These are phyloP conservation scores for Musca vetustissima DNA, from an alignment of 1,140 invertebrate genomes.

Conservation along the genomic window DNA sequence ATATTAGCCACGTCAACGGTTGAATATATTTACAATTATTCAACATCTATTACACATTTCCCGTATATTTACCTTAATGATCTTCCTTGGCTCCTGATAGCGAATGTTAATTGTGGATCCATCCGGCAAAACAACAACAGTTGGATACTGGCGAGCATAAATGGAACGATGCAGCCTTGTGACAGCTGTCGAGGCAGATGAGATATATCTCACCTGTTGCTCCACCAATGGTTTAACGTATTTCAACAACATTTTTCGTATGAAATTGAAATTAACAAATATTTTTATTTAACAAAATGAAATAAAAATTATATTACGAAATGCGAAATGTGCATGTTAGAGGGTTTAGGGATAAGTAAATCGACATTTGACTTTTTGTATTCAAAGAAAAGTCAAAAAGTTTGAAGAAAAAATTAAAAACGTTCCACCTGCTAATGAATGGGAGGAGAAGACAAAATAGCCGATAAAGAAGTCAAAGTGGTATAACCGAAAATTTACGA, in stretches of 20 bases:
- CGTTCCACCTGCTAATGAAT: no score
- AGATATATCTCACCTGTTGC: constrained; percentile 40
- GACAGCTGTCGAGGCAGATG: constrained; percentile 62
- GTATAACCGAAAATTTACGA: no score
- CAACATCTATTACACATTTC: no score
- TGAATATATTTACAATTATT: no score
- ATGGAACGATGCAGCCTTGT: constrained; percentile 69
- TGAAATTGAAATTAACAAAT: background rate
- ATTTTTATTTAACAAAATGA: background rate
- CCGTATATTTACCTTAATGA: constrained; percentile 71
- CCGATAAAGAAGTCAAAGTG: no score
- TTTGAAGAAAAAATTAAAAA: no score
- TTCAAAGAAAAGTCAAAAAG: no score
- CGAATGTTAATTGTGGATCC: constrained; percentile 80
- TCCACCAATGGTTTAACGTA: constrained; percentile 25
- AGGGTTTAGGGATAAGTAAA: no score
- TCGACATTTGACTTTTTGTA: no score
- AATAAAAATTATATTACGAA: background rate
- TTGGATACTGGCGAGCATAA: constrained; percentile 75
- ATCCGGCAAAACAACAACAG: constrained; percentile 74
- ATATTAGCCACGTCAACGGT: no score
- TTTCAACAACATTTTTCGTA: constrained; percentile 27
- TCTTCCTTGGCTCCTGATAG: constrained; percentile 80
- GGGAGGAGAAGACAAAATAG: no score
- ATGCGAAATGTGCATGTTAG: no score